Evolutionary conservation across 2,888 invertebrate species (phyloP), one percentile per base, ranked within the genome.

Genomic region (Aphidoletes aphidimyza): DNA sequence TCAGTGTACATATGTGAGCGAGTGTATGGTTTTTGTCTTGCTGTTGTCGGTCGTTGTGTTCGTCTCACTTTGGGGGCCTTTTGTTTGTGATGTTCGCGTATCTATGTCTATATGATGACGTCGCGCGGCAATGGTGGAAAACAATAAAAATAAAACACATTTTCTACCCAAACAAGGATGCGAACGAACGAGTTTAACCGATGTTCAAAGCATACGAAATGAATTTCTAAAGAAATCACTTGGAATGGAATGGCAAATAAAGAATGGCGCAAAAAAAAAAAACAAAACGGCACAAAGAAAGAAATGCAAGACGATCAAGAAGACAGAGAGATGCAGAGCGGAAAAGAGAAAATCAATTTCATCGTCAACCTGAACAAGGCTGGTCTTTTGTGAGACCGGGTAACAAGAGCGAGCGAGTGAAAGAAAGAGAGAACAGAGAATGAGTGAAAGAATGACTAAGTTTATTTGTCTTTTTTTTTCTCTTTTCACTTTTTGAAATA

Each of bases 141-240:
- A 34, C 30, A 69, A 69, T 69, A 69, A 30, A 39, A 69, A 54
- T 54, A 54, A 54, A 54, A 54, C 54, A 69, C 54, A 54, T 54
- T 54, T 69, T 69, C 2, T 19, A n/a, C 9, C 69, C 8, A 69
- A 69, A 69, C 69, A 69, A 30, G 69, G 69, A 69, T 69, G 69
- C 69, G 34, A 69, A 69, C 69, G 69, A 69, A 69, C 30, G 69
- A 69, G 69, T 69, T 69, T 30, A 69, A 30, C 69, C 30, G 11
- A 69, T 69, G 69, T 69, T 69, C 69, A 69, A 69, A 69, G 69
- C 30, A 69, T 69, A 30, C 69, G n/a, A 69, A 69, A 69, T 69
- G 69, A 30, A 30, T 69, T 0, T 69, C 3, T 30, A 34, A 2
- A 34, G 30, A 69, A 69, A 69, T 69, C 30, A 69, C 30, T 30